Evolutionary conservation across 2,888 invertebrate species (phyloP).

Genomic region (Zhuqinia jingwanae): DNA sequence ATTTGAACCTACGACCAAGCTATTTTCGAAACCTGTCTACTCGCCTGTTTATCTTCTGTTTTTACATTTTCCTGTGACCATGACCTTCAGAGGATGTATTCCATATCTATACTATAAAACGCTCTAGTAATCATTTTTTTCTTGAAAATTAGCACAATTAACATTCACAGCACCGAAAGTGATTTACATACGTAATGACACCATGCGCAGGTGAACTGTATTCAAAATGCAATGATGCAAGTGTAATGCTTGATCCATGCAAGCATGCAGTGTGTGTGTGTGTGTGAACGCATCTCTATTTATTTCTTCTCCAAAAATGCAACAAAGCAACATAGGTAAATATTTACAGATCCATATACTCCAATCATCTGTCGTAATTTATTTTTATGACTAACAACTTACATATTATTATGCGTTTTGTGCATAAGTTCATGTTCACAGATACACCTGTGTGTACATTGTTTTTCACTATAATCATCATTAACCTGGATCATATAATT

Average conservation of each 20-base stretch:
- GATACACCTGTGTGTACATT: not conserved
- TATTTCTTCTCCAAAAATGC: not conserved
- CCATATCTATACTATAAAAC: not conserved
- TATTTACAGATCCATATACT: conserved; percentile 38
- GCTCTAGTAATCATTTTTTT: not conserved
- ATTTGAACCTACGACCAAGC: too few species aligned
- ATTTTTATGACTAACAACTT: conserved; percentile 37
- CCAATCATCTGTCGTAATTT: not conserved
- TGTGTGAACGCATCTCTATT: too few species aligned
- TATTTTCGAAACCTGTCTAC: too few species aligned
- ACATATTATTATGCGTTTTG: conserved; percentile 1
- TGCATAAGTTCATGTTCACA: not conserved
- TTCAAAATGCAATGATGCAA: not conserved
- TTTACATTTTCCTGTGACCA: not conserved
- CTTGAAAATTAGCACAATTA: conserved; percentile 59
- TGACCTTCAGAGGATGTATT: conserved; percentile 42
- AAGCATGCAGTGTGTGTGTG: too few species aligned
- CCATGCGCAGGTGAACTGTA: conserved; percentile 12
- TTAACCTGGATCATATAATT: conserved; percentile 48
- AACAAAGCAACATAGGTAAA: not conserved
- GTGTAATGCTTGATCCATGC: not conserved
- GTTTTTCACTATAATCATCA: conserved; percentile 24
- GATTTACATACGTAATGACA: conserved; percentile 58
- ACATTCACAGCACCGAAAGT: conserved; percentile 52
- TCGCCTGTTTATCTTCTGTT: not conserved